Conservation (phyloP, 2,888 invertebrate species). For the Macrophya annulata region DNA sequence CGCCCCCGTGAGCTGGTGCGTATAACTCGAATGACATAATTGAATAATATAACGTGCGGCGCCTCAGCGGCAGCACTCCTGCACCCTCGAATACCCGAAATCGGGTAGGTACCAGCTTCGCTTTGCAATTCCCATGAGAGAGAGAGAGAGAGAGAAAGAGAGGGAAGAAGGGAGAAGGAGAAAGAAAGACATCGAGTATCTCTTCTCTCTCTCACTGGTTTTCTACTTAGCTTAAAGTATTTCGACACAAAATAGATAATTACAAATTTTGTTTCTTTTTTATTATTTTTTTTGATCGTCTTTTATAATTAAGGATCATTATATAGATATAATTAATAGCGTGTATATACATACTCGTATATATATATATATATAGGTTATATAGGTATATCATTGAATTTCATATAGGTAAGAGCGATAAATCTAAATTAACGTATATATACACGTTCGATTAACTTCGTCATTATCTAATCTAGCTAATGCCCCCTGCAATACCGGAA, state of each 20-base stretch:
- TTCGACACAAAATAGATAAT: not conserved
- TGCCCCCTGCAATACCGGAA: conserved; percentile 46
- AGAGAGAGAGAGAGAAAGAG: too few relatives aligned
- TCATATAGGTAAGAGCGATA: conserved; percentile 16
- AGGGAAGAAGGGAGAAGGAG: too few relatives aligned
- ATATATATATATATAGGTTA: not conserved
- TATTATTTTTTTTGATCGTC: not conserved
- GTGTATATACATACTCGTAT: not conserved
- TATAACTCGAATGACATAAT: conserved; percentile 78
- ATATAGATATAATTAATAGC: not conserved
- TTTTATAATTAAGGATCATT: not conserved
- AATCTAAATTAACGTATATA: conserved; percentile 43
- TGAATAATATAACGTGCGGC: conserved; percentile 77
- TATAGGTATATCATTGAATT: not conserved
- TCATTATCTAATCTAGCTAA: conserved; percentile 54
- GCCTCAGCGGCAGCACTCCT: conserved; percentile 12
- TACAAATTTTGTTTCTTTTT: not conserved
- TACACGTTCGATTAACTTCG: conserved; percentile 47
- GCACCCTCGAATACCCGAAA: not conserved
- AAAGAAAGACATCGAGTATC: not conserved
- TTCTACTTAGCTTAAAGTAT: not conserved
- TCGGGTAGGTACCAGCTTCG: conserved; percentile 19
- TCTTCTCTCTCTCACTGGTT: not conserved
- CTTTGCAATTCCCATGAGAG: conserved; percentile 22
- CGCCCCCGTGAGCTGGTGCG: conserved; percentile 67